A percentile compares a stretch with the other conserved stretches of the same genome.
Conservation (phyloP, 2,113 vertebrate genomes). For the Alligator sinensis region DNA sequence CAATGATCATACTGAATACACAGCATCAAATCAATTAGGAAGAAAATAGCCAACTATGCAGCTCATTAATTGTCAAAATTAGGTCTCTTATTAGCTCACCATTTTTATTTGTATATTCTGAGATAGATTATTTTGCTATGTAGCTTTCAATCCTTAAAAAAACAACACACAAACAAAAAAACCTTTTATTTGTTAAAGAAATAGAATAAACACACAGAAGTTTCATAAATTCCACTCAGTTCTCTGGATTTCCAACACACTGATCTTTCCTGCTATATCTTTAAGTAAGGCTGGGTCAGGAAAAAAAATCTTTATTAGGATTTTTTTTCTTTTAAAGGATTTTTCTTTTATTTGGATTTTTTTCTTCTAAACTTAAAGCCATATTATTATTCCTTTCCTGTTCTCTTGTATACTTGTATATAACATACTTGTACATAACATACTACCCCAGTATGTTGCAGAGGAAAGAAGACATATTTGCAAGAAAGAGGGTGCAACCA, state of each 20-base stretch:
- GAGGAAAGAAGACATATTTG: neutral
- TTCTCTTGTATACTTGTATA: neutral
- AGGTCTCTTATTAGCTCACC: neutral
- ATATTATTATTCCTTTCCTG: neutral
- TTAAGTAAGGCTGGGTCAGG: neutral
- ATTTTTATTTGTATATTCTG: neutral
- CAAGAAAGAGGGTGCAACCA: neutral
- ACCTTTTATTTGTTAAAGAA: neutral
- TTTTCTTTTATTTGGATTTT: no score
- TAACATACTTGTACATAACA: no score
- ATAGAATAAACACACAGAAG: neutral
- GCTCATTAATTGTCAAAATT: neutral
- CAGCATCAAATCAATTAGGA: neutral
- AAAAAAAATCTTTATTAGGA: neutral
- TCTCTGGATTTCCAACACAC: neutral
- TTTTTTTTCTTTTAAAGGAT: no score
- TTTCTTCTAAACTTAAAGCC: neutral
- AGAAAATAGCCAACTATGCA: neutral
- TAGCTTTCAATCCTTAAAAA: neutral
- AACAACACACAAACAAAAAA: neutral
- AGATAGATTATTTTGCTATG: neutral
- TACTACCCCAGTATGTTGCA: neutral
- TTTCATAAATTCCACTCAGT: fast-evolving
- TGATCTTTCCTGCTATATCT: no score
- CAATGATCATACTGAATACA: neutral